A percentile compares a stretch with the other conserved stretches of the same genome.
These are phyloP conservation scores for Periphyllus acericola DNA, from an alignment of 2,888 invertebrate species.

Conservation along the genomic window DNA sequence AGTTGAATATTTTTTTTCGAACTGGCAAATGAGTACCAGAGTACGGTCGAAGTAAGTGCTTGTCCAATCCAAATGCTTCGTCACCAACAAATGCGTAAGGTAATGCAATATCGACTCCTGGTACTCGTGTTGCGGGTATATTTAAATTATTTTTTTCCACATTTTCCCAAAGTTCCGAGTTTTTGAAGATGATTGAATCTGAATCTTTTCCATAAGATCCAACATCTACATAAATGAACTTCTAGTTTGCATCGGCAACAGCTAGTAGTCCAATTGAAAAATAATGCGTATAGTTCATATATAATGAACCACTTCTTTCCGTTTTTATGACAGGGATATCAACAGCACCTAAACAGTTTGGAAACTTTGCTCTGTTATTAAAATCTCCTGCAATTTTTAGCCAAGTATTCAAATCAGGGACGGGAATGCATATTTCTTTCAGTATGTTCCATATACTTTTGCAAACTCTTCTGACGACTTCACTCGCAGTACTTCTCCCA, in stretches of 20 bases:
- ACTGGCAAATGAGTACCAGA: constrained; percentile 33
- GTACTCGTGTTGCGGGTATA: constrained; percentile 21
- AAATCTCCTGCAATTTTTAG: too few species aligned
- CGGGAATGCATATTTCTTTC: too few species aligned
- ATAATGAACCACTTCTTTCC: constrained; percentile 47
- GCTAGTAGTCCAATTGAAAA: constrained; percentile 56
- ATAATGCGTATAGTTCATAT: constrained; percentile 56
- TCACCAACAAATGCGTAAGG: too few species aligned
- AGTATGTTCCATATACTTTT: too few species aligned
- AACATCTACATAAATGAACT: constrained; percentile 57
- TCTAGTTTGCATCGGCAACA: constrained; percentile 55
- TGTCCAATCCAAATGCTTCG: constrained; percentile 51
- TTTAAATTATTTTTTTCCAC: constrained; percentile 19
- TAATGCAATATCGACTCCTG: constrained; percentile 20
- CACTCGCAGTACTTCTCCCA: too few species aligned
- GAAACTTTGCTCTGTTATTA: too few species aligned
- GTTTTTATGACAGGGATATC: constrained; percentile 48
- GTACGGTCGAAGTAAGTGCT: constrained; percentile 33
- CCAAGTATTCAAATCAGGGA: too few species aligned
- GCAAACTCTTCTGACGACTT: too few species aligned
- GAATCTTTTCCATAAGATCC: constrained; percentile 55
- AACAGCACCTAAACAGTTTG: constrained; percentile 58
- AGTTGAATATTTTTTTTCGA: too few species aligned
- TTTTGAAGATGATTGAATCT: constrained; percentile 27
- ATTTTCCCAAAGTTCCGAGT: constrained; percentile 29